Evolutionary conservation across 2,888 invertebrate species (phyloP).

Genomic region (Ceramica pisi): DNA sequence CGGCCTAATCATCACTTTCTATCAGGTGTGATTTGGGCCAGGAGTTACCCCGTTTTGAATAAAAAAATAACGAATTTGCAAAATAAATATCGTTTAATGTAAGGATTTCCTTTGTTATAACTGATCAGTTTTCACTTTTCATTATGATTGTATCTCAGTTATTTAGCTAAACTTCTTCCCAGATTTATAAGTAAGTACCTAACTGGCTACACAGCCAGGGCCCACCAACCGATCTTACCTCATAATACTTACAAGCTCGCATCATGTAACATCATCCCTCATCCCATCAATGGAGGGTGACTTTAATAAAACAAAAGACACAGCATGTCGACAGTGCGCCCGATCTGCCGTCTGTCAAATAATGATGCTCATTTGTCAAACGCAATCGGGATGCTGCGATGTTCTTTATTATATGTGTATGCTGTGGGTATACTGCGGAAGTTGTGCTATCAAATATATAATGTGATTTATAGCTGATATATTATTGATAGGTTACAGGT

Average conservation of each 20-base stretch:
- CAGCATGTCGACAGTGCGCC: constrained; percentile 84
- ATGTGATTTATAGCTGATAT: no score
- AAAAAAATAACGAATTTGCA: no score
- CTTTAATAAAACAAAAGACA: constrained; percentile 90
- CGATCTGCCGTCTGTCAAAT: constrained; percentile 89
- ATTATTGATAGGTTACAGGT: no score
- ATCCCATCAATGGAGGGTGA: constrained; percentile 78
- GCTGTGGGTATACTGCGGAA: constrained; percentile 28
- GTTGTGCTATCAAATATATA: constrained; percentile 45
- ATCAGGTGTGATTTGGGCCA: no score
- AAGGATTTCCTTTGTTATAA: no score
- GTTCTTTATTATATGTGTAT: constrained; percentile 66
- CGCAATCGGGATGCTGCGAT: constrained; percentile 76
- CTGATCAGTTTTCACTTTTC: neutral
- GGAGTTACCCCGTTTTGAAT: no score
- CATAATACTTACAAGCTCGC: constrained; percentile 72
- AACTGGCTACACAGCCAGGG: neutral
- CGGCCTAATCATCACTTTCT: no score
- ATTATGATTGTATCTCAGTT: neutral
- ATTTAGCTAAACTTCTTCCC: no score
- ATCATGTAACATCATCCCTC: constrained; percentile 78
- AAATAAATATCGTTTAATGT: no score
- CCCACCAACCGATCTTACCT: constrained; percentile 57
- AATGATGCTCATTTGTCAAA: constrained; percentile 90
- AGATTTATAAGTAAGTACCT: neutral